These are phyloP conservation scores for Spongilla lacustris DNA, from an alignment of 37 sponge, comb jelly and placozoan genomes.

Conservation along the genomic window DNA sequence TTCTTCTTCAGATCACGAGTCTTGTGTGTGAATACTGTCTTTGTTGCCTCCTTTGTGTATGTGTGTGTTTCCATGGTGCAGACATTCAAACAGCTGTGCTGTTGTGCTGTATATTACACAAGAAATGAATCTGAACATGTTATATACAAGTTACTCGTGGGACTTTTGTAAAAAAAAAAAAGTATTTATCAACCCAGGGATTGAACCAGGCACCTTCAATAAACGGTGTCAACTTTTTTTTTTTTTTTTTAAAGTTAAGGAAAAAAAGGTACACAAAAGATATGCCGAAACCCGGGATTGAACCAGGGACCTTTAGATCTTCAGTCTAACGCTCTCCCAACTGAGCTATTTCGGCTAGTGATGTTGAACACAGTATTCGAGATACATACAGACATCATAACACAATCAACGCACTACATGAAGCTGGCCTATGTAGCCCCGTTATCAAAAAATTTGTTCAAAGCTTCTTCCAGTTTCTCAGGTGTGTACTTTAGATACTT, in stretches of 20 bases:
- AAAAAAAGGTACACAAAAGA: too few relatives aligned
- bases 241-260: too few relatives aligned
- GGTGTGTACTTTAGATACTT: constrained; percentile 89
- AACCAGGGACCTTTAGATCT: constrained; percentile 88
- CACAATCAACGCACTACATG: background rate
- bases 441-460: constrained; percentile 85
- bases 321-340: constrained; percentile 90
- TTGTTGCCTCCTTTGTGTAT: background rate
- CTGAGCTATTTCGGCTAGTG: constrained; percentile 79
- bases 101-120: too few relatives aligned
- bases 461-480: constrained; percentile 52
- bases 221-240: too few relatives aligned
- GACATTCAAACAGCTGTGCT: background rate
- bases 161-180: too few relatives aligned
- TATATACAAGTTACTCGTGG: too few relatives aligned
- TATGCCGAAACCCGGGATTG: constrained; percentile 89
- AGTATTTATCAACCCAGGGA: too few relatives aligned
- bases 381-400: background rate
- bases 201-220: too few relatives aligned
- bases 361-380: background rate
- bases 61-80: background rate
- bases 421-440: constrained; percentile 34
- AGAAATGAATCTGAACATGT: too few relatives aligned
- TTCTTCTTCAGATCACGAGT: background rate
- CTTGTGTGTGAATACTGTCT: background rate